Base-by-base conservation (phyloP, 2,888 invertebrate species). In the Labia minor region DNA sequence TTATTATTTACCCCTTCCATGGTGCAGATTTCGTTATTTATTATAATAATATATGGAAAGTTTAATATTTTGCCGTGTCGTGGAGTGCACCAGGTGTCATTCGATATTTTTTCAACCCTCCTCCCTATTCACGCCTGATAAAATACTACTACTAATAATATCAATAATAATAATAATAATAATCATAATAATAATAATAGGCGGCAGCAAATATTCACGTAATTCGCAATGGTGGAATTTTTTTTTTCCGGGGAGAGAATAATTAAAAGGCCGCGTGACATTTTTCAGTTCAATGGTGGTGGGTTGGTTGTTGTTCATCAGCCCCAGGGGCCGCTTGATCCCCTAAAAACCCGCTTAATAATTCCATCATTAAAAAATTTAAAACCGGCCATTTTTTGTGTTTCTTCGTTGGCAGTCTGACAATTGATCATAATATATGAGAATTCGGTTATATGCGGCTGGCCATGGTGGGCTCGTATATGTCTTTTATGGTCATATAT, bases 301-400 rank as follows among this genome's bases (percentile, higher is more conserved):
- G 3, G 49, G 49, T 4, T 49, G 49, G 49, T 16, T 49, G 49
- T 49, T 49, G n/a, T n/a, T 49, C 49, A 49, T 49, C 49, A 11
- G n/a, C 49, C 49, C 49, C 49, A 49, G 49, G 49, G 49, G 49
- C 49, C 49, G 49, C 8, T 49, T 49, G 49, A 49, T 49, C 49
- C 49, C 49, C 49, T 49, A 49, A 49, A 49, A 49, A 49, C 49
- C 49, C 49, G 49, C 49, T 49, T 49, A 49, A 49, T 49, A 49
- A 49, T 49, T 49, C 49, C 49, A 49, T 49, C 49, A 49, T 49
- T 49, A 49, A 49, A 49, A 49, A 49, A 49, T 49, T 49, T 49
- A 49, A 49, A 49, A 49, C 49, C 16, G 49, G 49, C 49, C 49
- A 49, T 49, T 49, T 49, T 49, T 49, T 49, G 49, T 49, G 49